Evolutionary conservation across 2,888 invertebrate genomes (phyloP).

Genomic region (Helobdella robusta): DNA sequence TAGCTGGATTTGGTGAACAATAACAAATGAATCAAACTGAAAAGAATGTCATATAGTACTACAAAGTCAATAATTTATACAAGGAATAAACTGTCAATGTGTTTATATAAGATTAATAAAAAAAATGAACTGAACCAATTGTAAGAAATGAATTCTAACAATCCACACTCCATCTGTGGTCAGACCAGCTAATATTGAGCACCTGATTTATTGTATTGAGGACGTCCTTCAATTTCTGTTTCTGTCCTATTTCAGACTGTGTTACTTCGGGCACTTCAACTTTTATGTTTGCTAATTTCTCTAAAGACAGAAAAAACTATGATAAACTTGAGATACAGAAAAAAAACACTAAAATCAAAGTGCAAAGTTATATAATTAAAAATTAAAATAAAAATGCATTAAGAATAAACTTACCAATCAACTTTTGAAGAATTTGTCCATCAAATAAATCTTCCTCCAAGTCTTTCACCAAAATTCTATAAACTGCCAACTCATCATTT

Average conservation of each 20-base stretch:
- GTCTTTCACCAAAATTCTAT: constrained; percentile 91
- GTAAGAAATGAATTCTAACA: constrained; percentile 40
- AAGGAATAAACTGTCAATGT: background rate
- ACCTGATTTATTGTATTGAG: constrained; percentile 78
- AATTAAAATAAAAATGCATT: background rate
- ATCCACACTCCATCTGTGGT: constrained; percentile 91
- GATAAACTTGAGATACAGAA: background rate
- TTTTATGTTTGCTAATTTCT: constrained; percentile 44
- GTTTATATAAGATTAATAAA: background rate
- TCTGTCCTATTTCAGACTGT: constrained; percentile 77
- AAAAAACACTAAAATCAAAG: background rate
- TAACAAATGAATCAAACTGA: background rate
- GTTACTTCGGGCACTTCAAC: constrained; percentile 95
- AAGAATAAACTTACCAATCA: constrained; percentile 55
- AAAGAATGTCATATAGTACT: background rate
- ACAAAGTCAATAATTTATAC: background rate
- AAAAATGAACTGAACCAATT: background rate
- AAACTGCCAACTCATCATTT: constrained; percentile 88
- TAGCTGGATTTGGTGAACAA: constrained; percentile 45
- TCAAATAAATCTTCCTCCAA: constrained; percentile 94
- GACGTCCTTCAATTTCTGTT: constrained; percentile 81
- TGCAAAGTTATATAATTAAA: background rate
- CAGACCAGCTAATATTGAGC: constrained; percentile 57
- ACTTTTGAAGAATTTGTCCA: constrained; percentile 74
- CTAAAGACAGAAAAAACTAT: constrained; percentile 27